A percentile compares a stretch with the other conserved stretches of the same genome.
These are phyloP conservation scores for Henricia sp. DNA, from an alignment of 53 echinoderm and acorn worm genomes.

Conservation along the genomic window DNA sequence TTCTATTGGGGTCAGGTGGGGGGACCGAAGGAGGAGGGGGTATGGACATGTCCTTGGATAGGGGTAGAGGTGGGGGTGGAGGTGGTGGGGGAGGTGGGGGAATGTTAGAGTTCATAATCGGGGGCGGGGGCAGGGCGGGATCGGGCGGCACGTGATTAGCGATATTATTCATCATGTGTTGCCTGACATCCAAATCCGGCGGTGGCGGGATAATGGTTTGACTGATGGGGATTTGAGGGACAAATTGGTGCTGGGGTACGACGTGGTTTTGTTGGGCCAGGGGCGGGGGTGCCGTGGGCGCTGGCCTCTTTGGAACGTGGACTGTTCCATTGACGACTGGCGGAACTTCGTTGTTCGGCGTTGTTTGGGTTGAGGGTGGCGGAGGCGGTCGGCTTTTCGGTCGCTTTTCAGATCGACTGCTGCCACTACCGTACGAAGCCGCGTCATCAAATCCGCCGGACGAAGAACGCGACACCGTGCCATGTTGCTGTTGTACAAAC, in stretches of 20 bases:
- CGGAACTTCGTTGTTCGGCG: conserved; percentile 47
- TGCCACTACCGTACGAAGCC: conserved; percentile 25
- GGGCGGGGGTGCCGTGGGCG: conserved; percentile 52
- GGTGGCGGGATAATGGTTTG: conserved; percentile 67
- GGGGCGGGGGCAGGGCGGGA: conserved; percentile 35
- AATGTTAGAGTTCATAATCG: conserved; percentile 54
- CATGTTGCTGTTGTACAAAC: not conserved
- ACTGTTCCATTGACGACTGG: conserved; percentile 29
- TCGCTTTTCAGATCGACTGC: conserved; percentile 22
- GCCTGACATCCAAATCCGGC: conserved; percentile 17
- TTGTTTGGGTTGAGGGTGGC: conserved; percentile 46
- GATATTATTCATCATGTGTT: conserved; percentile 39
- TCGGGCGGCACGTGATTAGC: conserved; percentile 39
- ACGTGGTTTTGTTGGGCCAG: conserved; percentile 53
- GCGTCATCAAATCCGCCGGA: conserved; percentile 47
- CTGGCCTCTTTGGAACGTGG: conserved; percentile 41
- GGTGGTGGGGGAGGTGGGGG: conserved; percentile 77
- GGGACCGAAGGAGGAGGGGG: conserved; percentile 67
- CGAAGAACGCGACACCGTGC: conserved; percentile 23
- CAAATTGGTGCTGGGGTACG: not conserved
- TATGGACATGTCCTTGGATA: conserved; percentile 16
- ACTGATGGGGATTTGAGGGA: conserved; percentile 1
- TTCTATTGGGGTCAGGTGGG: conserved; percentile 20
- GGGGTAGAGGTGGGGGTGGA: conserved; percentile 45
- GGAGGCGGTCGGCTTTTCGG: conserved; percentile 57